Base-by-base conservation (phyloP, 1,140 invertebrate species). In the Pachyrhynchus sulphureomaculatus region DNA sequence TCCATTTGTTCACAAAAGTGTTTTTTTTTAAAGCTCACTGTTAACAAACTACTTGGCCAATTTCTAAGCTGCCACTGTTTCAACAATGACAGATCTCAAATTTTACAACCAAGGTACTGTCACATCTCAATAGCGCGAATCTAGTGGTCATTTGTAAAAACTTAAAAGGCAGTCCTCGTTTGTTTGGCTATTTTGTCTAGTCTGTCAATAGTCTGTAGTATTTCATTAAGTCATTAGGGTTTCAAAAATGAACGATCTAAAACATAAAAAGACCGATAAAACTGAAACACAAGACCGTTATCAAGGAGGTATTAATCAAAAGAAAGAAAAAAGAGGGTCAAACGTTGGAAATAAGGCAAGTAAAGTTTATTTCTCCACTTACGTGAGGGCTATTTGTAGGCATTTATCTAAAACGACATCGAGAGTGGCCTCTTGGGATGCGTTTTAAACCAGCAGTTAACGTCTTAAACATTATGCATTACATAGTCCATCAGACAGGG, bases 391-490 rank as follows among this genome's bases (percentile, higher is more conserved):
- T 65, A 68, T 68, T 65, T 65, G 66, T 68, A 62, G 26, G 54
- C 63, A 65, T 59, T 65, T 68, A 68, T 68, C 66, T 68, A 62
- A 68, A 66, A 53, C 64, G 64, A 66, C 64, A 63, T 66, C 54
- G 59, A 61, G 71, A 75, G 62, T 70, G 65, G 68, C 67, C 74
- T 70, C 72, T 26, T 42, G 74, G 73, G 74, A 68, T 65, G 47
- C 62, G 62, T 48, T 73, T 75, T 73, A 75, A 74, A 73, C 72
- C 70, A 67, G 71, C 72, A 70, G 73, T 72, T 75, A 75, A 74
- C 72, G 73, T 75, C 74, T 75, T 75, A 72, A 73, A 71, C 69
- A 75, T 74, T 72, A 69, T 67, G 68, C 70, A 75, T 74, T 74
- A 74, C 69, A 69, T 71, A 75, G 72, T 70, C 70, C 66, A 75